Evolutionary conservation across 2,888 invertebrate species (phyloP).

Genomic region (Scaptomyza reducta): DNA sequence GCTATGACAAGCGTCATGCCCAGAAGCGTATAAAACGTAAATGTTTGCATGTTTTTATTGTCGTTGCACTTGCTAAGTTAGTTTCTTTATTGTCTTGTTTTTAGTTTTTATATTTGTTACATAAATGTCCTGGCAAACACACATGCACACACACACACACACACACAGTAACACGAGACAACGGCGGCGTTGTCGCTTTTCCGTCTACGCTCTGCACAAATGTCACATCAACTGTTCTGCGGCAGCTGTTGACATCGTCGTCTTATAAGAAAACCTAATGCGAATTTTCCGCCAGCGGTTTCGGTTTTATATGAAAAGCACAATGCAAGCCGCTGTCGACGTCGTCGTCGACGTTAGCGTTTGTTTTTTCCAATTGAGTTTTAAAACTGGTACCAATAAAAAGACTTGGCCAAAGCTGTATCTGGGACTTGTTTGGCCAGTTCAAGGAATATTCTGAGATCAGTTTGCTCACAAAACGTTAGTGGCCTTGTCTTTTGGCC

Average conservation of each 20-base stretch:
- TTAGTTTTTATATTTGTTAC: constrained; percentile 28
- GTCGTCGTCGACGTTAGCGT: constrained; percentile 19
- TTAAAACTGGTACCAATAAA: constrained; percentile 57
- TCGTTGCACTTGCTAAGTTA: constrained; percentile 21
- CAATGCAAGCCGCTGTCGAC: constrained; percentile 64
- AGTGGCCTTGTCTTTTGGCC: constrained; percentile 61
- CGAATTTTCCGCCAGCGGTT: constrained; percentile 81
- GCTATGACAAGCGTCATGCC: constrained; percentile 62
- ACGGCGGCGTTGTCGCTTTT: constrained; percentile 37
- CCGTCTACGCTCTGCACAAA: constrained; percentile 60
- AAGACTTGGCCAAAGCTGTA: constrained; percentile 18
- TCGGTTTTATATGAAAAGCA: constrained; percentile 83
- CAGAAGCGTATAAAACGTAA: constrained; percentile 65
- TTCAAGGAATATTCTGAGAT: constrained; percentile 58
- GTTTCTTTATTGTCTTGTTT: constrained; percentile 28
- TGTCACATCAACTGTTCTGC: constrained; percentile 62
- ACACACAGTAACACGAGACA: constrained; percentile 23
- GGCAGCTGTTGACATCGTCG: constrained; percentile 81
- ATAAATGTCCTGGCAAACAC: constrained; percentile 49
- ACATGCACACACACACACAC: constrained; percentile 11
- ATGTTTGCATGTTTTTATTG: constrained; percentile 67
- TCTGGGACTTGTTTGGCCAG: constrained; percentile 56
- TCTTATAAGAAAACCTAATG: constrained; percentile 84
- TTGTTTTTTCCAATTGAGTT: constrained; percentile 32
- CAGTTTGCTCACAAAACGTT: constrained; percentile 22